Evolutionary conservation across 2,113 vertebrate species (phyloP).

Genomic region (Fregata magnificens): DNA sequence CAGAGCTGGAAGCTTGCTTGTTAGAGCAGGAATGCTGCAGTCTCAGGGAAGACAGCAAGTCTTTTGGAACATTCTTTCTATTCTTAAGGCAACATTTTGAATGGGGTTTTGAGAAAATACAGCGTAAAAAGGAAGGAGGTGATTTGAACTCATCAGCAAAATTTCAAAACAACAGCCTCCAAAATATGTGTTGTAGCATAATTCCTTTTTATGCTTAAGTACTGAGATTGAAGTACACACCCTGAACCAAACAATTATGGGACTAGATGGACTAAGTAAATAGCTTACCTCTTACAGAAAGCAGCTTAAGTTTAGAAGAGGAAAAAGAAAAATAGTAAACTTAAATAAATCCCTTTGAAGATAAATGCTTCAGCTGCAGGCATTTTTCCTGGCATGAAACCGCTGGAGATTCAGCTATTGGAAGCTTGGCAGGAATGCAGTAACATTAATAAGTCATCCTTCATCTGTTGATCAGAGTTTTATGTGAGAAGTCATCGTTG

Average conservation of each 20-base stretch:
- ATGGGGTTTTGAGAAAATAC: background rate
- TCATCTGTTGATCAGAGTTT: slow-evolving; percentile 14
- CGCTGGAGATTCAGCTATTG: slow-evolving; percentile 6
- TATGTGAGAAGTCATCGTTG: background rate
- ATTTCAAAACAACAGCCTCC: background rate
- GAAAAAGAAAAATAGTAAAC: slow-evolving; percentile 1
- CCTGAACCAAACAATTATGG: slow-evolving; percentile 24
- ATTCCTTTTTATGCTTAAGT: background rate
- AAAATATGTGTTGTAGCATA: background rate
- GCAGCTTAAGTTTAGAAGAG: slow-evolving; percentile 34
- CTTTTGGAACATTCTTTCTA: background rate
- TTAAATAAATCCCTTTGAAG: background rate
- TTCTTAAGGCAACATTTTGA: background rate
- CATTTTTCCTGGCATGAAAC: slow-evolving; percentile 12
- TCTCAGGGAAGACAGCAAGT: background rate
- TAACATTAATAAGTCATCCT: slow-evolving; percentile 35
- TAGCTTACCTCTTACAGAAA: slow-evolving; percentile 31
- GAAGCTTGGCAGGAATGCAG: background rate
- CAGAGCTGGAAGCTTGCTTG: background rate
- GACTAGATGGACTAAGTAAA: slow-evolving; percentile 37
- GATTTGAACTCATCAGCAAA: background rate
- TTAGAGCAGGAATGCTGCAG: background rate
- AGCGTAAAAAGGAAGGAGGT: background rate
- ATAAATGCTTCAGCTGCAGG: slow-evolving; percentile 15
- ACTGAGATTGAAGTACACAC: background rate